Percentiles rank a stretch among this genome's conserved stretches.
These are phyloP conservation scores for Coluber constrictor DNA, from an alignment of 2,797 vertebrate genomes.

Conservation along the genomic window DNA sequence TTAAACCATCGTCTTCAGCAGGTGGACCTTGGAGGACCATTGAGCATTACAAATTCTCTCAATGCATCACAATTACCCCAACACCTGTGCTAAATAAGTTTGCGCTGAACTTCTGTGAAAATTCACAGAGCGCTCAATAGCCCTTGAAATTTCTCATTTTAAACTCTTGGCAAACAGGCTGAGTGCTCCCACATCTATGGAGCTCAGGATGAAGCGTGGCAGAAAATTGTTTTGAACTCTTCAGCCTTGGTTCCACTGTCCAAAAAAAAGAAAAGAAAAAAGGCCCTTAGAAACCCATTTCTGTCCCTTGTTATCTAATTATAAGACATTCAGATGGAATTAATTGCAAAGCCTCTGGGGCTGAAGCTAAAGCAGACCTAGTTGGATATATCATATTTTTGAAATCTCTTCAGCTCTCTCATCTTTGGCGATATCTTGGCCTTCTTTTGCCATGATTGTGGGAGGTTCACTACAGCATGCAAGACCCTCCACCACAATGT, in stretches of 20 bases:
- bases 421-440: not conserved
- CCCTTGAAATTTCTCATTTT: slow-evolving; percentile 65
- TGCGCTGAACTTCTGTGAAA: slow-evolving; percentile 54
- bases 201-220: not conserved
- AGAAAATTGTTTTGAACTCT: slow-evolving; percentile 37
- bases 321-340: slow-evolving; percentile 22
- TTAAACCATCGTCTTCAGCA: slow-evolving; percentile 55
- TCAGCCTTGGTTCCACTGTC: not conserved
- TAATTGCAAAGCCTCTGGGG: not conserved
- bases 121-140: slow-evolving; percentile 60
- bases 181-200: slow-evolving; percentile 34
- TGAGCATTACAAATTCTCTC: slow-evolving; percentile 56
- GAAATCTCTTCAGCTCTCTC: not conserved
- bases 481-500: not conserved
- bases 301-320: slow-evolving; percentile 35
- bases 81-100: slow-evolving; percentile 64
- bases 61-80: slow-evolving; percentile 61
- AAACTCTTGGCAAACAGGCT: slow-evolving; percentile 38
- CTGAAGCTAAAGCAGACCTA: not conserved
- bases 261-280: slow-evolving; percentile 11
- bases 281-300: not conserved
- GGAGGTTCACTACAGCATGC: not conserved
- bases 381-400: not conserved
- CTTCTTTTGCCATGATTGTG: not conserved
- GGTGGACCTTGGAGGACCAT: slow-evolving; percentile 64